Percentiles rank a stretch among this genome's conserved stretches.
These are phyloP conservation scores for Megastigmus dorsalis DNA, from an alignment of 2,888 invertebrate genomes.

Conservation along the genomic window DNA sequence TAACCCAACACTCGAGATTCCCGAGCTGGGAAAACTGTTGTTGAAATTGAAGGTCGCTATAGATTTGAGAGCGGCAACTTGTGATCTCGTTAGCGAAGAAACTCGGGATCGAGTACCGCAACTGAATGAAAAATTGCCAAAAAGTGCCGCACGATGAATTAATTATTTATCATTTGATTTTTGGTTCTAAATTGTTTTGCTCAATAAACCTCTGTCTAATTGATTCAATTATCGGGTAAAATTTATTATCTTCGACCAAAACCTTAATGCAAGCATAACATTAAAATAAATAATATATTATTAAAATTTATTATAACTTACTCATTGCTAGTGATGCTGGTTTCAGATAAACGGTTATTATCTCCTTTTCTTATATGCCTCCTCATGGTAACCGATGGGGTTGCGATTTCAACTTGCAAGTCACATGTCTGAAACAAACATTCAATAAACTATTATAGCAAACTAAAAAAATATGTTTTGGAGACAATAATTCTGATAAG, in stretches of 20 bases:
- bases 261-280: slow-evolving; percentile 47
- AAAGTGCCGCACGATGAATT: slow-evolving; percentile 43
- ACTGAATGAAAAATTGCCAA: slow-evolving; percentile 64
- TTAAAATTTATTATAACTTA: slow-evolving; percentile 73
- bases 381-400: slow-evolving; percentile 78
- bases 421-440: slow-evolving; percentile 77
- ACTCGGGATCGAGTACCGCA: slow-evolving; percentile 76
- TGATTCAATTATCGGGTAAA: slow-evolving; percentile 29
- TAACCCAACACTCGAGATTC: slow-evolving; percentile 64
- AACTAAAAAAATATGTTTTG: slow-evolving; percentile 40
- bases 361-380: slow-evolving; percentile 76
- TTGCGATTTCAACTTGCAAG: slow-evolving; percentile 78
- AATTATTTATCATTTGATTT: slow-evolving; percentile 21
- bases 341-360: slow-evolving; percentile 77
- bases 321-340: slow-evolving; percentile 78
- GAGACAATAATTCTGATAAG: slow-evolving; percentile 4
- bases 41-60: slow-evolving; percentile 77
- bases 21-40: slow-evolving; percentile 72
- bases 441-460: background rate
- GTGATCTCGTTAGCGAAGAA: slow-evolving; percentile 77
- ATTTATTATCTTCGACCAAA: slow-evolving; percentile 41
- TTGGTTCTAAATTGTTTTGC: slow-evolving; percentile 51
- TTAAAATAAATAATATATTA: slow-evolving; percentile 33
- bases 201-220: slow-evolving; percentile 48
- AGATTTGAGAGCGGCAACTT: slow-evolving; percentile 77